Percentiles rank a stretch among this genome's conserved stretches.
Conservation (phyloP, 2,888 invertebrate genomes). For the Tenodera sinensis region DNA sequence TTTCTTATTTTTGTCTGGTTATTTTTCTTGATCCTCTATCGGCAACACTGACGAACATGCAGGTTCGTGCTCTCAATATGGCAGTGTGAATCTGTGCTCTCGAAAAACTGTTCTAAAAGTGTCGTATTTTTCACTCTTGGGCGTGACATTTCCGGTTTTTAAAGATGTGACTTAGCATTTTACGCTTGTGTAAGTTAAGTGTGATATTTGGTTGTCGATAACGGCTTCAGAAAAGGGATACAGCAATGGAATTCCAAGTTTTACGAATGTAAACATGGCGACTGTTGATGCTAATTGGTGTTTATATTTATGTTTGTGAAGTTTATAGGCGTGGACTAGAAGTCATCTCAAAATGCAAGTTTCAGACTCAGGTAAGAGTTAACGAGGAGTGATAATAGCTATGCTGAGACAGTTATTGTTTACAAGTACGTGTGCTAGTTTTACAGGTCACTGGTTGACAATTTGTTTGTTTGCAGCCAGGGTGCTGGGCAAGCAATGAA, state of each 20-base stretch:
- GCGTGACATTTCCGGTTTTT: neutral
- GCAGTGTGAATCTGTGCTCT: slow-evolving; percentile 12
- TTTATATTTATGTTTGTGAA: slow-evolving; percentile 27
- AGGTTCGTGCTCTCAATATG: neutral
- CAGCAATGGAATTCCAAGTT: slow-evolving; percentile 13
- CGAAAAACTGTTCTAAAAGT: neutral
- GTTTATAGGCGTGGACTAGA: slow-evolving; percentile 4
- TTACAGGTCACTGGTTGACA: slow-evolving; percentile 21
- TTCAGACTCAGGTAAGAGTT: slow-evolving; percentile 26
- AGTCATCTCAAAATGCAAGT: slow-evolving; percentile 24
- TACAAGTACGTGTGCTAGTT: neutral
- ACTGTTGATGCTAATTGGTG: slow-evolving; percentile 27
- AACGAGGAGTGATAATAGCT: neutral
- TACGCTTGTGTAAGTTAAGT: neutral
- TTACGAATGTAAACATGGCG: slow-evolving; percentile 33
- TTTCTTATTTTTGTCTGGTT: too few species aligned
- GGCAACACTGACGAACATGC: too few species aligned
- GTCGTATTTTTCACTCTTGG: neutral
- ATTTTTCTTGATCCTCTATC: too few species aligned
- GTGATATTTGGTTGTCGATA: neutral
- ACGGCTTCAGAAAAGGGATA: neutral
- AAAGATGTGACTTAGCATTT: neutral
- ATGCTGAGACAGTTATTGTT: neutral
- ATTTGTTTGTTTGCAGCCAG: slow-evolving; percentile 22
- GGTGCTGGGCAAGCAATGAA: slow-evolving; percentile 32